Conservation (phyloP, 2,888 invertebrate genomes). For the Drosophila longiperda region DNA sequence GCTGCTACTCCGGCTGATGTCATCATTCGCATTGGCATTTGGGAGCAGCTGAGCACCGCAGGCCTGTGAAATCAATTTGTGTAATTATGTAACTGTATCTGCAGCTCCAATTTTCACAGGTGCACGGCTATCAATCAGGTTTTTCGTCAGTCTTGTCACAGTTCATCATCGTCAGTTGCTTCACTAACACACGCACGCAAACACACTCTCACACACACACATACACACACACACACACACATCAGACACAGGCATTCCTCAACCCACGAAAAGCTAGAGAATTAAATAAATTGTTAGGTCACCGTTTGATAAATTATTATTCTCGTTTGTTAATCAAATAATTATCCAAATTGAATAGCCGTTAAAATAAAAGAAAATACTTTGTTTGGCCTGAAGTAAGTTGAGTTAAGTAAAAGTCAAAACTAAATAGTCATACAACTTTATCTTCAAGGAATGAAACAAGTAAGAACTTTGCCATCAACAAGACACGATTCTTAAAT, state of each 20-base stretch:
- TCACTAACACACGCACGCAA: conserved; percentile 40
- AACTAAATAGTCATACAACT: neutral
- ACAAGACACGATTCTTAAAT: neutral
- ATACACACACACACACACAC: neutral
- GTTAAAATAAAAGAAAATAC: neutral
- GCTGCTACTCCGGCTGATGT: conserved; percentile 42
- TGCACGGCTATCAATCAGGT: conserved; percentile 41
- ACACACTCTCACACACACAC: neutral
- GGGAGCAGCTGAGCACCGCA: conserved; percentile 64
- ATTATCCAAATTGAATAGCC: neutral
- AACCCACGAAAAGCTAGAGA: neutral
- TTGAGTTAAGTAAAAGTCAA: neutral
- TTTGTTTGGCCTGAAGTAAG: neutral
- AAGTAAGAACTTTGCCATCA: neutral
- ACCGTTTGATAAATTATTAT: neutral
- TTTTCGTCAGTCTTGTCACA: conserved; percentile 34
- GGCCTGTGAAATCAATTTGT: conserved; percentile 73
- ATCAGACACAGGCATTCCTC: neutral
- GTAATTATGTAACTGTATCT: conserved; percentile 77
- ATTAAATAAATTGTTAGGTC: neutral
- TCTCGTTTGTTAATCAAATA: neutral
- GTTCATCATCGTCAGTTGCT: conserved; percentile 34
- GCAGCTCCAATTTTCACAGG: conserved; percentile 32
- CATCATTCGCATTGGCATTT: conserved; percentile 54
- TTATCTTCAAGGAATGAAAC: neutral